Percentiles rank a stretch among this genome's conserved stretches.
phyloP scores from a whole-genome alignment of 2,113 vertebrate species.

The Uropsilus gracilis region DNA sequence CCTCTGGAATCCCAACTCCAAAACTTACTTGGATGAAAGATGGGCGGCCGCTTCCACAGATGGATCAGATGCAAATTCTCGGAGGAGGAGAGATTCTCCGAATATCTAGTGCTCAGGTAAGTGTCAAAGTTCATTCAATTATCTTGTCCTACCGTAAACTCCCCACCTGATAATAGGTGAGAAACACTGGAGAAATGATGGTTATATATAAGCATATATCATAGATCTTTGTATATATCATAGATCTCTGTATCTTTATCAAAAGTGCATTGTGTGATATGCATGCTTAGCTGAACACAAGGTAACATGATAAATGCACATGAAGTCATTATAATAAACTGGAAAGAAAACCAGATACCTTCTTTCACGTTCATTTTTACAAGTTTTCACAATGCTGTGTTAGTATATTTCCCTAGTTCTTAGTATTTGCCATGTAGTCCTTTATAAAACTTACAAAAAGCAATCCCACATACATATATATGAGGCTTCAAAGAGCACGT shows the following conservation, averaged over 20 bases:
- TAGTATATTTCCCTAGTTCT: not conserved
- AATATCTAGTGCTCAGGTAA: constrained; percentile 92
- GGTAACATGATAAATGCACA: not conserved
- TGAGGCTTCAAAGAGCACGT: not conserved
- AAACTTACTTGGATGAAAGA: constrained; percentile 97
- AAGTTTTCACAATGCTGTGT: not conserved
- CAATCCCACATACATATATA: not conserved
- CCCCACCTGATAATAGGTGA: not conserved
- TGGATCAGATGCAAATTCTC: constrained; percentile 86
- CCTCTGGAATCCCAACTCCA: constrained; percentile 92
- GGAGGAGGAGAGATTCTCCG: constrained; percentile 89
- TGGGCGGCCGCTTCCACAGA: constrained; percentile 91
- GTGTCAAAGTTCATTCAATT: not conserved
- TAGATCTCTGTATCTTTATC: not conserved
- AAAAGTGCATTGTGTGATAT: not conserved
- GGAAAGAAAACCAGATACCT: not conserved
- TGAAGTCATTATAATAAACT: not conserved
- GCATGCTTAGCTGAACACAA: not conserved
- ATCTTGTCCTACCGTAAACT: not conserved
- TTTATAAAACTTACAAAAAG: not conserved
- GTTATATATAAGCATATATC: not conserved
- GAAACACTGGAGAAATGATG: not conserved
- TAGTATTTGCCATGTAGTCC: not conserved
- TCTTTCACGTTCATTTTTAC: not conserved
- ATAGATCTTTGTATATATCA: not conserved